These are phyloP conservation scores for Pagrus major DNA, from an alignment of 2,113 vertebrate species.

Conservation along the genomic window DNA sequence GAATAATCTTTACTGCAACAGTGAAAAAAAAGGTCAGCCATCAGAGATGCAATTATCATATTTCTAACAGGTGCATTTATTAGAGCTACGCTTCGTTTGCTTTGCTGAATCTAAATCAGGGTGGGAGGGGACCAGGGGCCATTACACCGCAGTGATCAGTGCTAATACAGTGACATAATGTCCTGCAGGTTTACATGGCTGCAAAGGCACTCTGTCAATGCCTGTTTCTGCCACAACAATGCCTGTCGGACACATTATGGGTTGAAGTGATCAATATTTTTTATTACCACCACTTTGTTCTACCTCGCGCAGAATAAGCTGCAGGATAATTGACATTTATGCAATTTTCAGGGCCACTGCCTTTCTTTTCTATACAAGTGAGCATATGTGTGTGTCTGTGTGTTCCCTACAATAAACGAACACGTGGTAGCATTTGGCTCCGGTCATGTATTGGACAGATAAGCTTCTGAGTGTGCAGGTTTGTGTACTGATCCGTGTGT, in stretches of 20 bases:
- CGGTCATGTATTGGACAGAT: conserved; percentile 16
- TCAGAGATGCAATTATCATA: conserved; percentile 77
- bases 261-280: conserved; percentile 81
- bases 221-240: conserved; percentile 69
- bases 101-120: conserved; percentile 76
- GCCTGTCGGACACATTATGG: conserved; percentile 77
- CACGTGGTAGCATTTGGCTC: conserved; percentile 20
- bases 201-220: conserved; percentile 78
- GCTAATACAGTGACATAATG: conserved; percentile 77
- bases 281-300: conserved; percentile 82
- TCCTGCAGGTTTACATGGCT: conserved; percentile 80
- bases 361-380: conserved; percentile 55
- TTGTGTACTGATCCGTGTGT: background rate
- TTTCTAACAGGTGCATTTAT: conserved; percentile 77
- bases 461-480: conserved; percentile 1
- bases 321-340: conserved; percentile 76
- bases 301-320: conserved; percentile 67
- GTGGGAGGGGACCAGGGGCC: conserved; percentile 36
- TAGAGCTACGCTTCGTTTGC: conserved; percentile 74
- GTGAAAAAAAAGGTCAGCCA: conserved; percentile 64
- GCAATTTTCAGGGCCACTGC: conserved; percentile 68
- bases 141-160: conserved; percentile 74
- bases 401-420: conserved; percentile 23
- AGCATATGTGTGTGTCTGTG: conserved; percentile 2
- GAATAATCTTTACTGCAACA: conserved; percentile 62